A percentile compares a stretch with the other conserved stretches of the same genome.
These are phyloP conservation scores for Polia nebulosa DNA, from an alignment of 2,888 invertebrate species.

Conservation along the genomic window DNA sequence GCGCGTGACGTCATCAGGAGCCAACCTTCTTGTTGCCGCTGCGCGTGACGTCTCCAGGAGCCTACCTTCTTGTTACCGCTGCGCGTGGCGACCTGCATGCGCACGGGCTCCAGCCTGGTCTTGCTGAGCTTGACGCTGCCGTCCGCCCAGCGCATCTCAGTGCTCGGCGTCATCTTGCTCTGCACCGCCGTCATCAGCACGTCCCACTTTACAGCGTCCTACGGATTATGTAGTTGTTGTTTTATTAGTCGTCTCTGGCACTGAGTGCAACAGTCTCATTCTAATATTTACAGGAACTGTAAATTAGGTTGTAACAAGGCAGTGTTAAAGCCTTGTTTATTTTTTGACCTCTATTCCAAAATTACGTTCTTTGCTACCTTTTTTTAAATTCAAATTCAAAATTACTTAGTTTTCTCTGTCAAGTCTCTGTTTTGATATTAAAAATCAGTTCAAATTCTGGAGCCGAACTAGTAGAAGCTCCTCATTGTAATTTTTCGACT, in stretches of 20 bases:
- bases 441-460: too few species aligned
- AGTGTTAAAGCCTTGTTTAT: too few species aligned
- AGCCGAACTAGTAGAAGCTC: too few species aligned
- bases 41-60: background rate
- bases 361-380: too few species aligned
- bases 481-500: too few species aligned
- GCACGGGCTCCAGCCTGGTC: slow-evolving; percentile 94
- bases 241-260: background rate
- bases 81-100: slow-evolving; percentile 94
- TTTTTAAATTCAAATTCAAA: too few species aligned
- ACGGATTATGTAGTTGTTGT: slow-evolving; percentile 8
- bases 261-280: too few species aligned
- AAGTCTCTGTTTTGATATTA: too few species aligned
- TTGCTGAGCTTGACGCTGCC: slow-evolving; percentile 87
- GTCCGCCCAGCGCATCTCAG: slow-evolving; percentile 91
- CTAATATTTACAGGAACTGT: too few species aligned
- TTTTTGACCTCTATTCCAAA: too few species aligned
- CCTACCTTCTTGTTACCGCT: slow-evolving; percentile 96
- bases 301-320: too few species aligned
- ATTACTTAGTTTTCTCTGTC: too few species aligned
- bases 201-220: slow-evolving; percentile 93
- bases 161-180: slow-evolving; percentile 93
- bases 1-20: background rate
- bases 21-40: slow-evolving; percentile 96
- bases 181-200: slow-evolving; percentile 92